These are phyloP conservation scores for Larimichthys crocea DNA, from an alignment of 2,113 vertebrate species.

Conservation along the genomic window DNA sequence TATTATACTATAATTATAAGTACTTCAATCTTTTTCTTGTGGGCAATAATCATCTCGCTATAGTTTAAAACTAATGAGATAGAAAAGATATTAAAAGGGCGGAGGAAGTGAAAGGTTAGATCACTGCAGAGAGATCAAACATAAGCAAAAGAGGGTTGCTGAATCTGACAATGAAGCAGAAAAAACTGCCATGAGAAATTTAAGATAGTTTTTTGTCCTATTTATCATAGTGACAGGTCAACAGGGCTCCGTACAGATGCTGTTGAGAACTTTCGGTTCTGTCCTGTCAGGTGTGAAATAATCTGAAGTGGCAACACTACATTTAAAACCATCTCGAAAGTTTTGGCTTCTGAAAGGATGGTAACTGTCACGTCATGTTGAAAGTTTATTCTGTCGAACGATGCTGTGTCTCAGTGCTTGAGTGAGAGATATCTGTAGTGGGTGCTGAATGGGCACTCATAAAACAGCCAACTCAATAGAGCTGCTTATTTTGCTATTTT, in stretches of 20 bases:
- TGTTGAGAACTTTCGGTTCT: no score
- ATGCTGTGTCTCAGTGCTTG: not conserved
- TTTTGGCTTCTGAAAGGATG: not conserved
- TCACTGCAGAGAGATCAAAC: not conserved
- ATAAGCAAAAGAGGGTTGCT: not conserved
- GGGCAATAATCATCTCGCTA: not conserved
- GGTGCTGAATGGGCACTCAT: not conserved
- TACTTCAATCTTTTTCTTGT: not conserved
- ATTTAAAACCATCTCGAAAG: not conserved
- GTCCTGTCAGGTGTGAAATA: no score
- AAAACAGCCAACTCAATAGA: not conserved
- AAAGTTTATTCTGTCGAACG: not conserved
- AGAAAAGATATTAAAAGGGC: not conserved
- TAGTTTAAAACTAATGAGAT: not conserved
- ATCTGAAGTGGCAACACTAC: no score
- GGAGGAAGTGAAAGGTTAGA: no score
- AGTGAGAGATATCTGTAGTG: slow-evolving; percentile 22
- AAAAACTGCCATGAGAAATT: no score
- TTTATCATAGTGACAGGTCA: no score
- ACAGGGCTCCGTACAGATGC: no score
- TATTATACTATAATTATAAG: not conserved
- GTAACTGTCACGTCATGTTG: not conserved
- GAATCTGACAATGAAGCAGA: not conserved
- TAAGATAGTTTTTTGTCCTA: no score
- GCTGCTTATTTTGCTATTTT: not conserved